Conservation (phyloP, 2,888 invertebrate genomes). For the Dryobotodes eremita region DNA sequence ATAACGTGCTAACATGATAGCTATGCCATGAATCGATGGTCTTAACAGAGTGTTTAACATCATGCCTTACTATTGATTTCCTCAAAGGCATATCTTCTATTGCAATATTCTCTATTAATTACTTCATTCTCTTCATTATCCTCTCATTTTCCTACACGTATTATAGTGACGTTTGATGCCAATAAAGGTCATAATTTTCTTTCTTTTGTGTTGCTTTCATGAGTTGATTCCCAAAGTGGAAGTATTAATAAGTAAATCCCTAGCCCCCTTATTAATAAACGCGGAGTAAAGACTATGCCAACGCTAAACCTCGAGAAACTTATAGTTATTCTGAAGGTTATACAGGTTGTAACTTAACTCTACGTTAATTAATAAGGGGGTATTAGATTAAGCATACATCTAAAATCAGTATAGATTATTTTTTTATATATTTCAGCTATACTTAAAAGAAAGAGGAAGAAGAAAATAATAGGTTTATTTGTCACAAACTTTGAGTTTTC, state of each 20-base stretch:
- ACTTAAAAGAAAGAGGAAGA: no score
- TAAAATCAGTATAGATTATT: not conserved
- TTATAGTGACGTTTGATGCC: not conserved
- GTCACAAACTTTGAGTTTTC: not conserved
- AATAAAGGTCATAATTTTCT: not conserved
- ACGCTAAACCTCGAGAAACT: not conserved
- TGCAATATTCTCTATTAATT: not conserved
- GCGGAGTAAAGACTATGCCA: no score
- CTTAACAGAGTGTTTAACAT: not conserved
- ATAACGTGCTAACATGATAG: not conserved
- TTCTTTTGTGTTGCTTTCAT: not conserved
- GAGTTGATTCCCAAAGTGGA: not conserved
- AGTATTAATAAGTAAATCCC: no score
- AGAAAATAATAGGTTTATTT: no score
- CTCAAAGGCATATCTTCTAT: not conserved
- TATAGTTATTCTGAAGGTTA: not conserved
- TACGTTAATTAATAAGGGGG: not conserved
- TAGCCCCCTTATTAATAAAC: not conserved
- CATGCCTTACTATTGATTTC: not conserved
- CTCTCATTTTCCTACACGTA: not conserved
- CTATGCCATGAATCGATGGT: not conserved
- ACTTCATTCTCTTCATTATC: not conserved
- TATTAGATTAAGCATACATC: not conserved
- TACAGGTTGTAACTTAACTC: not conserved
- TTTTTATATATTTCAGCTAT: not conserved